Conservation (phyloP, 2,888 invertebrate genomes). For the Andrena praecox region DNA sequence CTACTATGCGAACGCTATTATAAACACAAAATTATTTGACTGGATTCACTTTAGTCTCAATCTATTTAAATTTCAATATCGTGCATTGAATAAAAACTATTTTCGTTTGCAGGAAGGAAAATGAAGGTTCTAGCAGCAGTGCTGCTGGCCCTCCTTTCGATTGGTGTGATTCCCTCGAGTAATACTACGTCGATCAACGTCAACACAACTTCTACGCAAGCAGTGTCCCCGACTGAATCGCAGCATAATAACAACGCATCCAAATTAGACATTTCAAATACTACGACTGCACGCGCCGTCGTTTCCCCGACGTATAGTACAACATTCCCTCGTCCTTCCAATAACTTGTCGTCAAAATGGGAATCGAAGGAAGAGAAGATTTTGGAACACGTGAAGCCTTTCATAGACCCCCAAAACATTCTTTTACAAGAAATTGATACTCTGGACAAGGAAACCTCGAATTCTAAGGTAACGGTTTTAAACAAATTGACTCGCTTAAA, state of each 20-base stretch:
- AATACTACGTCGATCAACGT: conserved; percentile 31
- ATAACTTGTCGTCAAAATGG: neutral
- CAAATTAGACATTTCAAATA: neutral
- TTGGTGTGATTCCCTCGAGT: conserved; percentile 35
- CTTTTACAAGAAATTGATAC: conserved; percentile 78
- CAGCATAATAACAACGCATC: neutral
- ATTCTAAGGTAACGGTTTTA: conserved; percentile 67
- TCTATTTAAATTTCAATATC: neutral
- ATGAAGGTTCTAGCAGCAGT: conserved; percentile 78
- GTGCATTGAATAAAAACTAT: neutral
- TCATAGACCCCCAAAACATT: conserved; percentile 74
- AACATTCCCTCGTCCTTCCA: neutral
- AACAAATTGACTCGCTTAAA: neutral
- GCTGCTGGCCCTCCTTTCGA: conserved; percentile 74
- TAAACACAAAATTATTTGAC: too few relatives aligned
- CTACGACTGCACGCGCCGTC: neutral
- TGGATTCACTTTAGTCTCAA: neutral
- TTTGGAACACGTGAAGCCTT: conserved; percentile 52
- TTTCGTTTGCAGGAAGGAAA: conserved; percentile 66
- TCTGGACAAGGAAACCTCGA: conserved; percentile 75
- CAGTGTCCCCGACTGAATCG: neutral
- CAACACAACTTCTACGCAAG: neutral
- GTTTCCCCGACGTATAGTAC: neutral
- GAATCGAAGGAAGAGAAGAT: conserved; percentile 1
- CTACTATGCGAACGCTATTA: too few relatives aligned